Base-by-base conservation (phyloP, 2,113 vertebrate species). In the Lophochroa leadbeateri region DNA sequence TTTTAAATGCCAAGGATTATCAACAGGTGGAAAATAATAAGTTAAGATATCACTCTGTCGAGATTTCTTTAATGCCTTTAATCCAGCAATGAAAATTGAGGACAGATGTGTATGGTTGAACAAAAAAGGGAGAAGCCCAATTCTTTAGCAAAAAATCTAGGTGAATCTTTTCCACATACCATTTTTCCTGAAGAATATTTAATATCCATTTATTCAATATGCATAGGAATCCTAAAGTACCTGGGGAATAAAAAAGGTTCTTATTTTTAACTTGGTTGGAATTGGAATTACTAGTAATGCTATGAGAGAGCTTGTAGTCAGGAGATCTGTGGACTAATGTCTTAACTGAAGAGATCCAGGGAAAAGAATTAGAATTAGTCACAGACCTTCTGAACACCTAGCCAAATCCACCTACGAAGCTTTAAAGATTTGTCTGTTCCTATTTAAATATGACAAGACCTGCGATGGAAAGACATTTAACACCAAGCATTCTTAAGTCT, bases 1-100 rank as follows among this genome's bases (percentile, higher is more conserved):
- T 92, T 93, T 94, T 69, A 94, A 91, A 89, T 92, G 44, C 77
- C 77, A 86, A 57, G 43, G 58, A 87, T 92, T 94, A 95, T 82
- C 91, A 96, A 93, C 77, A 95, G 44, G 63, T 85, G 41, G 57
- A 93, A 96, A 92, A 87, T 53, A 89, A 47, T 87, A 88, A 93
- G 46, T 25, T 90, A 90, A 93, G 55, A 25, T 90, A 88, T 27
- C 44, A 35, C 29, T 92, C 68, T 65, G 19, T 24, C 60, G 46
- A 23, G 52, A 94, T 86, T 94, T 84, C 61, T 94, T 82, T 78
- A 92, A 79, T 84, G 61, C 57, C 49, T 93, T 88, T 88, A 84
- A 86, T 88, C 57, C 67, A 57, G 72, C 88, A 76, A 72, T 76
- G 61, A 69, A 93, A 92, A 93, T 79, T 87, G 74, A 92, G 33